These are phyloP conservation scores for Heteropelma amictum DNA, from an alignment of 2,888 invertebrate genomes.

Conservation along the genomic window DNA sequence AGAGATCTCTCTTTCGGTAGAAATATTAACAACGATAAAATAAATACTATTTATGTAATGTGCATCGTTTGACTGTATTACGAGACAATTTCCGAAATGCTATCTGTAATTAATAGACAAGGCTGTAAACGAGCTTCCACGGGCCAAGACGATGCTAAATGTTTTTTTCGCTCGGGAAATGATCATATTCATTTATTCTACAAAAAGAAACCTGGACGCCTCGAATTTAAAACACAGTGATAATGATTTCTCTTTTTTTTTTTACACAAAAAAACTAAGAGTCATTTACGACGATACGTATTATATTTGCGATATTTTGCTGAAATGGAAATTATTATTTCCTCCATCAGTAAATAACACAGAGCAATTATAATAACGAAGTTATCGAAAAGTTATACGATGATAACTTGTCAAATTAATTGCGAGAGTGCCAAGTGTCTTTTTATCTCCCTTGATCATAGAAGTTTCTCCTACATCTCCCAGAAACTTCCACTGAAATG, in stretches of 20 bases:
- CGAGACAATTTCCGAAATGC: neutral
- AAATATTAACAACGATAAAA: constrained; percentile 35
- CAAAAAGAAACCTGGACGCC: neutral
- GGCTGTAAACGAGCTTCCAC: neutral
- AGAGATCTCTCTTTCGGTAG: neutral
- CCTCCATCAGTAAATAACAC: too few species aligned
- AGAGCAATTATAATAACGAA: too few species aligned
- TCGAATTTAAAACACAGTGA: neutral
- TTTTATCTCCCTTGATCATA: neutral
- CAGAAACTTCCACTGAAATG: neutral
- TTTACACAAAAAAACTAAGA: too few species aligned
- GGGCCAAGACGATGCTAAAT: neutral
- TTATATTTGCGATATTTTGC: too few species aligned
- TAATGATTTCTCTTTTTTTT: neutral
- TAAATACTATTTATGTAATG: constrained; percentile 34
- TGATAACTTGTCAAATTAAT: too few species aligned
- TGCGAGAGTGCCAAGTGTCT: too few species aligned
- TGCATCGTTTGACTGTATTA: neutral
- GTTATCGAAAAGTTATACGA: too few species aligned
- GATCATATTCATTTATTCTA: too few species aligned
- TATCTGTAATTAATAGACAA: constrained; percentile 19
- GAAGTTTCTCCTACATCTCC: neutral
- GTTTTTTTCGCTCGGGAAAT: neutral
- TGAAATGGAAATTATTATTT: too few species aligned
- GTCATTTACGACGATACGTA: too few species aligned